Conservation (phyloP, 2,888 invertebrate species). For the Gerris lacustris region DNA sequence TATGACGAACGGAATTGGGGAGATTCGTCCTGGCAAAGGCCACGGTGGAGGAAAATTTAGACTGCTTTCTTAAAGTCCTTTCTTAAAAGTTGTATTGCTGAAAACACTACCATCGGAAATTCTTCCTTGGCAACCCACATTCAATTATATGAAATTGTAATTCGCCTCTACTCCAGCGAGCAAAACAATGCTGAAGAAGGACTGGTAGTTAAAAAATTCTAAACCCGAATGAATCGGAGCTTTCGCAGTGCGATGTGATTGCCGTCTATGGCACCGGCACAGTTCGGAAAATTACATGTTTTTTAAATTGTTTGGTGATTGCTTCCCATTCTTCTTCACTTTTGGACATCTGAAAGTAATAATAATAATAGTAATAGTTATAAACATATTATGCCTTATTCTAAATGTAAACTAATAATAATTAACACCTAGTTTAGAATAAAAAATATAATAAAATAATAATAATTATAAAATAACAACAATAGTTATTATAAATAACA, state of each 20-base stretch:
- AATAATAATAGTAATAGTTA: constrained; percentile 8
- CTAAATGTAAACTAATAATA: constrained; percentile 9
- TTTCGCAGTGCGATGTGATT: constrained; percentile 30
- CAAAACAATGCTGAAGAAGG: constrained; percentile 30
- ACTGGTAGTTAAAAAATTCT: constrained; percentile 31
- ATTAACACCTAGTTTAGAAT: too few relatives aligned
- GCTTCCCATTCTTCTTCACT: constrained; percentile 29
- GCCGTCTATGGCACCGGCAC: constrained; percentile 30
- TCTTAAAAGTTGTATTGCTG: constrained; percentile 19
- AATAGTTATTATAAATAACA: too few relatives aligned
- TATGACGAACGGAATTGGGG: constrained; percentile 24
- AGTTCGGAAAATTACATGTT: constrained; percentile 32
- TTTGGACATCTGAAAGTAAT: constrained; percentile 26
- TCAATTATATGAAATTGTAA: constrained; percentile 31
- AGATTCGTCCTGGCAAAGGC: constrained; percentile 15
- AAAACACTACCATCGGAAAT: constrained; percentile 30
- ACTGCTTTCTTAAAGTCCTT: constrained; percentile 18
- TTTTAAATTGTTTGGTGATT: constrained; percentile 27
- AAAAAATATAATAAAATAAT: too few relatives aligned
- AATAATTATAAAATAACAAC: too few relatives aligned
- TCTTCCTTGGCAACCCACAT: constrained; percentile 32
- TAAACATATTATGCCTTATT: background rate
- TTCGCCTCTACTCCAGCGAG: constrained; percentile 31
- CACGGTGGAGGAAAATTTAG: constrained; percentile 18
- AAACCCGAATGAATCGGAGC: constrained; percentile 31